Conservation (phyloP, 2,797 vertebrate species). For the Limnodromus scolopaceus region DNA sequence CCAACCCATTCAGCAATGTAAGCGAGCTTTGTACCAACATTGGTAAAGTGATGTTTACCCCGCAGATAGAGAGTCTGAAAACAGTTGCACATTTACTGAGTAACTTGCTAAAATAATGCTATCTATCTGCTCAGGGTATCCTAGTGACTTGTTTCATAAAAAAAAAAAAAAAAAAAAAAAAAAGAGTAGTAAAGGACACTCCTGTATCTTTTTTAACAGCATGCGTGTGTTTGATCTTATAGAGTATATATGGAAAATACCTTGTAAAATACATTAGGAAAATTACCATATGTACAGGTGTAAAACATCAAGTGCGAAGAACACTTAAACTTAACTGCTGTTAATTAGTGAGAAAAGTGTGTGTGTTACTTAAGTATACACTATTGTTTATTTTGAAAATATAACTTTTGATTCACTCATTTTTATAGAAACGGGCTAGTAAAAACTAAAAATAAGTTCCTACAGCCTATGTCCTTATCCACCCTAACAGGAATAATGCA, state of each 20-base stretch:
- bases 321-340: background rate
- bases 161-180: background rate
- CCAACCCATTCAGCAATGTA: background rate
- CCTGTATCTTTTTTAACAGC: background rate
- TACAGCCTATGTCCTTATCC: background rate
- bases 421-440: background rate
- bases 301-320: background rate
- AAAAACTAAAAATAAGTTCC: background rate
- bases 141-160: background rate
- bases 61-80: background rate
- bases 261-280: background rate
- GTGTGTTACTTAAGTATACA: background rate
- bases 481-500: background rate
- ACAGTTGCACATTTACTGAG: background rate
- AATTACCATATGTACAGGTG: background rate
- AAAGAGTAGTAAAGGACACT: background rate
- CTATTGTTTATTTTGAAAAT: background rate
- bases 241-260: background rate
- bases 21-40: background rate
- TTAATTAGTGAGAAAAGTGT: background rate
- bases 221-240: background rate
- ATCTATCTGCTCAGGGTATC: background rate
- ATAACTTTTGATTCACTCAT: background rate
- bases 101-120: background rate
- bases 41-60: background rate